A percentile compares a stretch with the other conserved stretches of the same genome.
These are phyloP conservation scores for Autographa gamma DNA, from an alignment of 2,888 invertebrate genomes.

Conservation along the genomic window DNA sequence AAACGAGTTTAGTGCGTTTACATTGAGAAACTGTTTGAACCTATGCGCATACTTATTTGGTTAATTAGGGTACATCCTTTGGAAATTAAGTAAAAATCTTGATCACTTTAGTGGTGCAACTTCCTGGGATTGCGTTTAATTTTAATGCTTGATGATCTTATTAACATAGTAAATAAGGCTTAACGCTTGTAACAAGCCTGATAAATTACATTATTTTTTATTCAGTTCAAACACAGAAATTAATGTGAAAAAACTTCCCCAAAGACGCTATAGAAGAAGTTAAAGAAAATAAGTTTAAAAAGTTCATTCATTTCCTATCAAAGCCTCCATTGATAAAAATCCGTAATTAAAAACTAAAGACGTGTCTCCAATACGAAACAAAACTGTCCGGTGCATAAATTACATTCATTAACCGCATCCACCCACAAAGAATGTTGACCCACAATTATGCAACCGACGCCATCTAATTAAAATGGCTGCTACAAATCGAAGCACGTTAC, in stretches of 20 bases:
- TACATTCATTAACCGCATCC: conserved; percentile 22
- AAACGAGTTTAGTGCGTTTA: conserved; percentile 28
- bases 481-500: conserved; percentile 44
- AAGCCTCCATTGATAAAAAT: background rate
- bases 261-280: background rate
- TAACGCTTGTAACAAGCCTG: background rate
- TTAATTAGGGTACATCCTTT: conserved; percentile 31
- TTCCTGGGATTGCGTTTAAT: background rate
- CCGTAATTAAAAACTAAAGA: background rate
- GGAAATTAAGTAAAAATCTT: conserved; percentile 8
- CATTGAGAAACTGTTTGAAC: conserved; percentile 41
- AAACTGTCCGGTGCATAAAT: conserved; percentile 24
- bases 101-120: background rate
- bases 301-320: background rate
- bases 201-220: background rate
- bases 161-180: background rate
- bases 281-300: background rate
- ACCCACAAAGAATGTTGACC: conserved; percentile 31
- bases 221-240: background rate
- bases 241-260: too few species aligned
- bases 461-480: conserved; percentile 46
- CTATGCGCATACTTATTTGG: conserved; percentile 17
- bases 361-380: background rate
- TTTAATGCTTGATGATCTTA: background rate
- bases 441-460: conserved; percentile 41